Base-by-base conservation (phyloP, 2,113 vertebrate genomes). In the Sialia sialis region DNA sequence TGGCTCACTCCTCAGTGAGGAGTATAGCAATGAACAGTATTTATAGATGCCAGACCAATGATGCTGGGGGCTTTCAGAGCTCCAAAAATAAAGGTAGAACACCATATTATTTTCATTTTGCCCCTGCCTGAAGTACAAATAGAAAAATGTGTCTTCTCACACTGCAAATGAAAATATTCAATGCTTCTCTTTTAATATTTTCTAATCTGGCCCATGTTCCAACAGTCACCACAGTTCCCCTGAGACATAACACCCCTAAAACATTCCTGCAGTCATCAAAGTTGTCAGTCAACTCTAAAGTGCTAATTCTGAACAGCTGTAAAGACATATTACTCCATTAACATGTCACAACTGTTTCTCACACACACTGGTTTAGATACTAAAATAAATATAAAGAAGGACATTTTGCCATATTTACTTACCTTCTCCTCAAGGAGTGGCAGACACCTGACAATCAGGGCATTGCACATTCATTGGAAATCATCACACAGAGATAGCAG, bases 401-500 rank as follows among this genome's bases (percentile, higher is more conserved):
- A 39, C 0, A 6, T 29, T 27, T 44, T 59, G 3, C 25, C 64
- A 55, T 55, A 41, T 79, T 80, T 83, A 12, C 30, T 56, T 68
- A 73, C 14, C 21, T 69, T 48, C 11, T 25, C 9, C 41, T 43
- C 36, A 39, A 52, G 30, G 41, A 78, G 18, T 39, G n/a, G 10
- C 39, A 69, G 51, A 46, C 36, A 29, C 9, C n/a, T 60, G 17
- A 41, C 10, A 34, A 7, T 46, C 41, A n/a, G 16, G 48, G 43
- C 85, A 64, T 38, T 68, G 30, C 6, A 43, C 5, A 23, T 32
- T 23, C 73, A 34, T 6, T 77, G 39, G 68, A 93, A 89, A 64
- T 22, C 1, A 1, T 64, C 15, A 49, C 0, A 0, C 48, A 83
- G 62, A 72, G 20, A 29, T 7, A 5, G 34, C 43, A 79, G 43